Percentiles rank a stretch among this genome's conserved stretches.
phyloP scores from a whole-genome alignment of 1,140 invertebrate species.

The Littorina saxatilis region DNA sequence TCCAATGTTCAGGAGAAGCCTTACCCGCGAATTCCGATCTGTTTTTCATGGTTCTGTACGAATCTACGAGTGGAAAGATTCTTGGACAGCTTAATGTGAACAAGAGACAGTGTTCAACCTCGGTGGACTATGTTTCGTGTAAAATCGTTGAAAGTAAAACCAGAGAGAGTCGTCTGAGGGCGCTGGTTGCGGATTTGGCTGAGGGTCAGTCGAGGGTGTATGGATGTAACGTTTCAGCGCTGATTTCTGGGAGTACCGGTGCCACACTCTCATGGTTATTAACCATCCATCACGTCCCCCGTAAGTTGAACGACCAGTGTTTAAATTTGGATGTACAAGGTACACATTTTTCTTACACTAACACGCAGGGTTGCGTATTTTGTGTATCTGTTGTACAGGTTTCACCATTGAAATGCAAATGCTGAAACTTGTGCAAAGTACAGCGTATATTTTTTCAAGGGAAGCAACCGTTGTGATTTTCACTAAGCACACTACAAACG shows the following conservation, averaged over 20 bases:
- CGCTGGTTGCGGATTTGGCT: background rate
- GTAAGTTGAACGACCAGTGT: background rate
- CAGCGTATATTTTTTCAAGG: too few species aligned
- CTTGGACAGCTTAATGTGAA: background rate
- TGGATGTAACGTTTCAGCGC: conserved; percentile 20
- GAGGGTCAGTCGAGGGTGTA: conserved; percentile 23
- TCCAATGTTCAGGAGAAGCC: conserved; percentile 9
- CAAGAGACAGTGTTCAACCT: background rate
- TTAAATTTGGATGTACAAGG: background rate
- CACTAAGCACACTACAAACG: too few species aligned
- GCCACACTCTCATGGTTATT: background rate
- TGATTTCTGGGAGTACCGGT: background rate
- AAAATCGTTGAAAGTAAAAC: background rate
- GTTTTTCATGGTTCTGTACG: conserved; percentile 14
- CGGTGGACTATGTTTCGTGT: background rate
- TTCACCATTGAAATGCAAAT: too few species aligned
- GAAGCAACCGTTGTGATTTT: too few species aligned
- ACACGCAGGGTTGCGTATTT: too few species aligned
- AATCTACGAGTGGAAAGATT: background rate
- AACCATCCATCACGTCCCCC: background rate
- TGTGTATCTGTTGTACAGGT: too few species aligned
- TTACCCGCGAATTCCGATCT: background rate
- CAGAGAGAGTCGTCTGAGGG: background rate
- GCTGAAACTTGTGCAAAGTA: too few species aligned
- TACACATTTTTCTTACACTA: background rate